Conservation (phyloP, 2,888 invertebrate genomes). For the Lagria hirta region DNA sequence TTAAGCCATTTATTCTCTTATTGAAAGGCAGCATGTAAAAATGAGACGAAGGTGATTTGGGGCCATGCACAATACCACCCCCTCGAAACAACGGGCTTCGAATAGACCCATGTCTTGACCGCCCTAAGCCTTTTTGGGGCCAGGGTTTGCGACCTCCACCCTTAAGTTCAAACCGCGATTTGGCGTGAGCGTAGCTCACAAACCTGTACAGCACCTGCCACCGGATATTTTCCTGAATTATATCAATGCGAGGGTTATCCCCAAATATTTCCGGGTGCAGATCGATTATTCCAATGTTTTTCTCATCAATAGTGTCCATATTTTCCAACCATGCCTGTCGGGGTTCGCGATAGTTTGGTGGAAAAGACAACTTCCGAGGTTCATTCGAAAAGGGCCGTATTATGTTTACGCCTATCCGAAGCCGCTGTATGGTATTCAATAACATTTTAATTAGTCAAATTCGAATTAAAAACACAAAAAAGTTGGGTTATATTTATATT, state of each 20-base stretch:
- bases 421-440: background rate
- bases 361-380: constrained; percentile 56
- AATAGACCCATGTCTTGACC: constrained; percentile 89
- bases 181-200: constrained; percentile 79
- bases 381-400: constrained; percentile 10
- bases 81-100: constrained; percentile 83
- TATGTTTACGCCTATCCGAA: background rate
- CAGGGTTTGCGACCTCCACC: constrained; percentile 94
- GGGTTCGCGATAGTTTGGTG: constrained; percentile 61
- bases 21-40: constrained; percentile 92
- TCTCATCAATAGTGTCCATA: constrained; percentile 71
- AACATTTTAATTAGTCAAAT: no score
- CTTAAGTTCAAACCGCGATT: constrained; percentile 79
- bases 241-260: constrained; percentile 78
- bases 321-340: constrained; percentile 88
- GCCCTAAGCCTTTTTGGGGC: constrained; percentile 93
- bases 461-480: no score
- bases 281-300: constrained; percentile 81
- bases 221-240: constrained; percentile 79
- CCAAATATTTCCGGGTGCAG: constrained; percentile 90
- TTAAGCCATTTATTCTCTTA: constrained; percentile 76
- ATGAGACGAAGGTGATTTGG: constrained; percentile 84
- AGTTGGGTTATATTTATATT: no score
- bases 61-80: constrained; percentile 88
- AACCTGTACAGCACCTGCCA: constrained; percentile 85